Evolutionary conservation across 2,797 vertebrate species (phyloP).

Genomic region (Fringilla coelebs): DNA sequence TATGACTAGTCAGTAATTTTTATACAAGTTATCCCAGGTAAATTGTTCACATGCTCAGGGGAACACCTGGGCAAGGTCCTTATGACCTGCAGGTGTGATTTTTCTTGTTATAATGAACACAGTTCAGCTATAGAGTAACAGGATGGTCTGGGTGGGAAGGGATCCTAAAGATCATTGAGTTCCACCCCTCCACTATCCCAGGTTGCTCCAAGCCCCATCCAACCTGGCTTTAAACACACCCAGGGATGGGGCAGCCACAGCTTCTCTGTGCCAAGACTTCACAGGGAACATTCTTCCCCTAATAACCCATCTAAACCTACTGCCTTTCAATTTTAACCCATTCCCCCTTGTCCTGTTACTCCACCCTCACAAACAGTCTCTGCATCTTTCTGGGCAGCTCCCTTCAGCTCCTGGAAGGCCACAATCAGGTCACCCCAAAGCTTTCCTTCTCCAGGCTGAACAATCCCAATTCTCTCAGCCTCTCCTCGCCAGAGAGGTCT

Average conservation of each 20-base stretch:
- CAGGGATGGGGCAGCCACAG: not conserved
- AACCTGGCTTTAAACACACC: not conserved
- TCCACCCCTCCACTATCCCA: not conserved
- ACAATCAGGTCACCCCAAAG: not conserved
- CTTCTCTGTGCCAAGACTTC: not conserved
- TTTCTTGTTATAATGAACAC: not conserved
- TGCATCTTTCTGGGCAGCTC: not conserved
- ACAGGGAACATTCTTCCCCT: not conserved
- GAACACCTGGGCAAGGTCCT: not conserved
- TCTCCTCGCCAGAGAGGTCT: not conserved
- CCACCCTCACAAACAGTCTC: accelerated
- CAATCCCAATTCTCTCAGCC: not conserved
- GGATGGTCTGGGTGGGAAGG: too few relatives aligned
- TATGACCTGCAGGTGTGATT: not conserved
- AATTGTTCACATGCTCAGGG: too few relatives aligned
- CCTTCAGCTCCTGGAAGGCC: not conserved
- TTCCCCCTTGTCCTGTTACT: not conserved
- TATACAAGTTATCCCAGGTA: not conserved
- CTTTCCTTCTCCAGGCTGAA: not conserved
- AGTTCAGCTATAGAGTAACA: not conserved
- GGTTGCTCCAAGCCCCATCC: not conserved
- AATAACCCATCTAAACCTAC: not conserved
- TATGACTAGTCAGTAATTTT: not conserved
- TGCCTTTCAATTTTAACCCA: not conserved
- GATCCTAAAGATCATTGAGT: not conserved